Conservation (phyloP, 2,888 invertebrate genomes). For the Urechis unicinctus region DNA sequence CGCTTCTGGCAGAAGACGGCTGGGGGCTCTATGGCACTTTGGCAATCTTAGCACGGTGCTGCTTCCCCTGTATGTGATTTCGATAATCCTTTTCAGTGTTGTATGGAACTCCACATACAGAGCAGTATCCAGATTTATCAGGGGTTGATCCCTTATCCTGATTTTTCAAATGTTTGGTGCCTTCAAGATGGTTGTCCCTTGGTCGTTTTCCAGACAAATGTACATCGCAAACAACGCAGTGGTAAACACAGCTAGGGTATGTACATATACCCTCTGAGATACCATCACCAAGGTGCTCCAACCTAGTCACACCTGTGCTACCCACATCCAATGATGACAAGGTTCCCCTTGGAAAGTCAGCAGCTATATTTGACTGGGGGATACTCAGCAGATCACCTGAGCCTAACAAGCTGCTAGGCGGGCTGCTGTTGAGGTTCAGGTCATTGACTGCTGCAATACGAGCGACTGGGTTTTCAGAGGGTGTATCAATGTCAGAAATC, state of each 20-base stretch:
- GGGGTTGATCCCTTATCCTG: background rate
- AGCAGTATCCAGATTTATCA: background rate
- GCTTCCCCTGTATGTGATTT: conserved; percentile 20
- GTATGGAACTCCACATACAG: conserved; percentile 16
- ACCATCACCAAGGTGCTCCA: no score
- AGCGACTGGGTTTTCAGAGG: no score
- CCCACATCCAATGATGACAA: no score
- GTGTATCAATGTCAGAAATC: no score
- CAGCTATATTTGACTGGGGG: no score
- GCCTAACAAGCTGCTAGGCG: no score
- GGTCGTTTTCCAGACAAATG: background rate
- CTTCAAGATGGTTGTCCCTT: background rate
- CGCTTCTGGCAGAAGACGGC: background rate
- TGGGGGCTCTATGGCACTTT: background rate
- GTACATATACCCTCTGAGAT: no score
- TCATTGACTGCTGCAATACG: no score
- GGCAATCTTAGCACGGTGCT: conserved; percentile 20
- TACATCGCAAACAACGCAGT: conserved; percentile 9
- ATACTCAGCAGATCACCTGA: no score
- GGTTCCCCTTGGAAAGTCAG: no score
- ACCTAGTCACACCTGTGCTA: no score
- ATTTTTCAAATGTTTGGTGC: conserved; percentile 2
- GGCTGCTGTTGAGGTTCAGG: no score
- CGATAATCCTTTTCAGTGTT: conserved; percentile 15
- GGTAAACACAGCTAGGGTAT: conserved; percentile 8